Evolutionary conservation across 2,113 vertebrate genomes (phyloP).

Genomic region (Coracopsis vasa): DNA sequence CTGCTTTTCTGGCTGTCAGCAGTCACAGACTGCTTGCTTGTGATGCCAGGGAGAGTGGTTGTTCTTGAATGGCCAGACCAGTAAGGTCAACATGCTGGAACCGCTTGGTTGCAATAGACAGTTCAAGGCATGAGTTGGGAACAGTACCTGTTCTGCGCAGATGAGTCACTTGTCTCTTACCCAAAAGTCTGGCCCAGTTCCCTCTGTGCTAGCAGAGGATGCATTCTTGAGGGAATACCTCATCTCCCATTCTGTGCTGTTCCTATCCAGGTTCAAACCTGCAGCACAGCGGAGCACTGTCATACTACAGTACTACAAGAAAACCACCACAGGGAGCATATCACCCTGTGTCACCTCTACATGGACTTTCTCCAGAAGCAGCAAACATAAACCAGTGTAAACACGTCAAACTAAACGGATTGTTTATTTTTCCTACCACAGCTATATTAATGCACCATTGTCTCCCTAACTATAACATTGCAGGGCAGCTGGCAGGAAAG

Average conservation of each 20-base stretch:
- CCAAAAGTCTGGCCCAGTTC: background rate
- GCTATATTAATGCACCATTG: background rate
- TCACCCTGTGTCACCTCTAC: background rate
- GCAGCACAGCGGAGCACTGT: fast-evolving
- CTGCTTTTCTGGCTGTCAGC: background rate
- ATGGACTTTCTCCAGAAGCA: background rate
- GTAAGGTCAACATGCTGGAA: background rate
- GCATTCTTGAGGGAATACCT: background rate
- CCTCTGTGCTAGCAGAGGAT: background rate
- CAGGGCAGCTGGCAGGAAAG: background rate
- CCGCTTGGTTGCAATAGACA: fast-evolving
- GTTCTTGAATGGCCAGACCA: fast-evolving
- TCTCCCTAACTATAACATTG: background rate
- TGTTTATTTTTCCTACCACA: background rate
- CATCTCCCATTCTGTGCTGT: background rate
- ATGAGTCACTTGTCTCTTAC: background rate
- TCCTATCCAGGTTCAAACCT: background rate
- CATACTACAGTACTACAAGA: background rate
- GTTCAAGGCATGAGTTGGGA: background rate
- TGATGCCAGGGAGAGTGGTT: fast-evolving
- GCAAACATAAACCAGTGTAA: background rate
- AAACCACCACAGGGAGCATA: background rate
- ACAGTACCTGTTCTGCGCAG: background rate
- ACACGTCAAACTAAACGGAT: background rate
- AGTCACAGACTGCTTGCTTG: fast-evolving